Conservation (phyloP, 2,113 vertebrate species). For the Eretmodus cyanostictus region DNA sequence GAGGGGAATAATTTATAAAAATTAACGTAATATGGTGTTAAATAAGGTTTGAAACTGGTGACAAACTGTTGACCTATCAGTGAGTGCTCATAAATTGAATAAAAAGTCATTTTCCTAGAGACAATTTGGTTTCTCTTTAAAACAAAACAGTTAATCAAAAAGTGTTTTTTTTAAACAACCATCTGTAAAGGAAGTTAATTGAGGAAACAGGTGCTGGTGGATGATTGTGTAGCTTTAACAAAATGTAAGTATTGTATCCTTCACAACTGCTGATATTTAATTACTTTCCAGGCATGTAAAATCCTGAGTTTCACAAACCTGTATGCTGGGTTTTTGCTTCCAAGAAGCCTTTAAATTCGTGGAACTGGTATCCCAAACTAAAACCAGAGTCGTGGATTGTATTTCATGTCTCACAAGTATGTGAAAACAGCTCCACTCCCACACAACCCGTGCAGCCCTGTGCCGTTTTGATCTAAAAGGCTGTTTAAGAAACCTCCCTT, state of each 20-base stretch:
- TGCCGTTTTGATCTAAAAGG: neutral
- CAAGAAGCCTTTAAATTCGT: neutral
- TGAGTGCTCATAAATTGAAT: rapidly evolving
- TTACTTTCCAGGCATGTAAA: rapidly evolving
- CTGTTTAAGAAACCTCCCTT: neutral
- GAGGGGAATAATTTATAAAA: neutral
- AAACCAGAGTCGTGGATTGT: neutral
- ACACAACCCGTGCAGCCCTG: neutral
- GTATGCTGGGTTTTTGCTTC: neutral
- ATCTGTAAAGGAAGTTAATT: neutral
- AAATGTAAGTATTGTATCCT: neutral
- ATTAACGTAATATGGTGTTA: neutral
- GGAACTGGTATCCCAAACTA: neutral
- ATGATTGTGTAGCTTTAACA: neutral
- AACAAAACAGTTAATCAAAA: neutral
- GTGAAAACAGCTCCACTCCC: neutral
- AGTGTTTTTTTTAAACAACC: neutral
- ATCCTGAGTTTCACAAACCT: neutral
- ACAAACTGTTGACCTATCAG: neutral
- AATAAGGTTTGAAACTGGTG: neutral
- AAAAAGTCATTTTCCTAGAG: neutral
- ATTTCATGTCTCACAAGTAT: neutral
- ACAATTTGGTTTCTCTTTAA: neutral
- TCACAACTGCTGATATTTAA: neutral
- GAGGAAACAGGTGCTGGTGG: neutral